Conservation (phyloP, 2,797 vertebrate genomes). For the Agapornis canus region DNA sequence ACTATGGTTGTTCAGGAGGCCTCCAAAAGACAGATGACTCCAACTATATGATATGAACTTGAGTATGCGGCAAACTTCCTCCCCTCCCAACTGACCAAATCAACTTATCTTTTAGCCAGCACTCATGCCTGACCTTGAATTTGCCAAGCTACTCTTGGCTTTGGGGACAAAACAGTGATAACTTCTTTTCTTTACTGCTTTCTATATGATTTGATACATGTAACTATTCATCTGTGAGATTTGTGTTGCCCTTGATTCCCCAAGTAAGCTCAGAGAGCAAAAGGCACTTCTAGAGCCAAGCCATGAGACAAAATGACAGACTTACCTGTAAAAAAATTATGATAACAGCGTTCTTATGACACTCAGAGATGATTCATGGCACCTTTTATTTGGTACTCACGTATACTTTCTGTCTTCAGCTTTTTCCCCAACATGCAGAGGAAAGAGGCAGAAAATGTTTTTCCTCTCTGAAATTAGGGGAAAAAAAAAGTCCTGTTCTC, state of each 20-base stretch:
- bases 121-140: neutral
- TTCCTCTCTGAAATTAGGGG: neutral
- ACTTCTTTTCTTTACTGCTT: neutral
- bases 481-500: neutral
- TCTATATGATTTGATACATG: neutral
- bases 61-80: neutral
- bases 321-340: neutral
- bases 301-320: neutral
- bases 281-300: neutral
- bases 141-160: neutral
- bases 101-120: neutral
- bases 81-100: neutral
- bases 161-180: neutral
- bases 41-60: neutral
- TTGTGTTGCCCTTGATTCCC: neutral
- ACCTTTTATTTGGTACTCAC: neutral
- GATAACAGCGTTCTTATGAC: neutral
- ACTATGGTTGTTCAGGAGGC: neutral
- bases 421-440: neutral
- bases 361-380: neutral
- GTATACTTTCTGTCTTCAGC: neutral
- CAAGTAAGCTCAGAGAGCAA: neutral
- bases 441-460: neutral
- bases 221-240: neutral
- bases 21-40: neutral